Evolutionary conservation across 2,113 vertebrate species (phyloP).

Genomic region (Lampris megalopsis): DNA sequence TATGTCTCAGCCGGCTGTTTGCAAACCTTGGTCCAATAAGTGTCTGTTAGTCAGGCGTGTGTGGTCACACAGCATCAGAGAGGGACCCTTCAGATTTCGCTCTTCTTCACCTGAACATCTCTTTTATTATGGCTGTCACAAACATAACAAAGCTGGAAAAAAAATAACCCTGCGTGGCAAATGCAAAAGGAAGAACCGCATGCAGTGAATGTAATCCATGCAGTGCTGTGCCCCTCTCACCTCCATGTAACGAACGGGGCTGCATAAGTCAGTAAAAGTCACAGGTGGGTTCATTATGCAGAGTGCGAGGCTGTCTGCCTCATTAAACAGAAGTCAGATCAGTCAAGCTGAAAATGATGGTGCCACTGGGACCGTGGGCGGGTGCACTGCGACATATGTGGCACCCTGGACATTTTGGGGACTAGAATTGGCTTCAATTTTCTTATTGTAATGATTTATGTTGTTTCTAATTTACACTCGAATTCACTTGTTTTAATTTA

Average conservation of each 20-base stretch:
- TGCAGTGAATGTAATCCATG: conserved; percentile 32
- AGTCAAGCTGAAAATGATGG: conserved; percentile 58
- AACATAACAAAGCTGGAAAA: conserved; percentile 14
- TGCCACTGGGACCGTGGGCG: conserved; percentile 46
- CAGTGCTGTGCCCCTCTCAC: conserved; percentile 11
- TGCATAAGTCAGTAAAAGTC: conserved; percentile 48
- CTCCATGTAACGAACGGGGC: conserved; percentile 12
- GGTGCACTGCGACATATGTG: conserved; percentile 25
- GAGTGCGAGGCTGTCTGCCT: conserved; percentile 61
- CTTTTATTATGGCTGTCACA: not conserved
- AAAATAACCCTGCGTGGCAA: not conserved
- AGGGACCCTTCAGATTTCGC: not conserved
- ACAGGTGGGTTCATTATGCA: conserved; percentile 72
- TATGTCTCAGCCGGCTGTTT: not conserved
- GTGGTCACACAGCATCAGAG: not conserved
- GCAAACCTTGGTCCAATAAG: too few species aligned
- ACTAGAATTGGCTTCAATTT: too few species aligned
- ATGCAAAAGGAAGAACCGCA: not conserved
- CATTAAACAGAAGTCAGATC: conserved; percentile 64
- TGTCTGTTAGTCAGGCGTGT: too few species aligned
- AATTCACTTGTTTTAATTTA: too few species aligned
- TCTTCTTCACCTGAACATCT: not conserved
- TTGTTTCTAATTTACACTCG: too few species aligned
- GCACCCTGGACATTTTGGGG: too few species aligned
- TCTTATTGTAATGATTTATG: too few species aligned